phyloP scores from a whole-genome alignment of 2,113 vertebrate species.

The Onychorhynchus coronatus region DNA sequence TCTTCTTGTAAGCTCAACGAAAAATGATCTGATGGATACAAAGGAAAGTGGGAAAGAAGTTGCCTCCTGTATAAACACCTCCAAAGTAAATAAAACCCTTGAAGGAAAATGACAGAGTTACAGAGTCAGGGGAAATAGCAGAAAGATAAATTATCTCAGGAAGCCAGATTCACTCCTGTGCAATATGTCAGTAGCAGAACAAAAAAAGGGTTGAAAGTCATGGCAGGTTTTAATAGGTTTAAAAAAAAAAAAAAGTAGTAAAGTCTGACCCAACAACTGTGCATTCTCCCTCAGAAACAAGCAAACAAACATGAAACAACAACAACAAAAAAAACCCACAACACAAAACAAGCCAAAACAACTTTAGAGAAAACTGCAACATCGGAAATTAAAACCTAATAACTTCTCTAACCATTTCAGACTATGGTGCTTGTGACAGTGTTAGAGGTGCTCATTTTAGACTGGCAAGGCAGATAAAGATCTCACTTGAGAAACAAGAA shows the following conservation, averaged over 20 bases:
- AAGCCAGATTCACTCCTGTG: constrained; percentile 16
- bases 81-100: constrained; percentile 42
- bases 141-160: constrained; percentile 42
- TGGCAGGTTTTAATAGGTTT: background rate
- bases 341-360: background rate
- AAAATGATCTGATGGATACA: background rate
- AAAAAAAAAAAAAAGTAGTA: background rate
- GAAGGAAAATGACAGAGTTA: constrained; percentile 45
- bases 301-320: background rate
- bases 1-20: background rate
- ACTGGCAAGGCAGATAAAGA: background rate
- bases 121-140: constrained; percentile 12
- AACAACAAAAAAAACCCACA: background rate
- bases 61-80: background rate
- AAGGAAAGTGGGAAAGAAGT: background rate
- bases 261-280: background rate
- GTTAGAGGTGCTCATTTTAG: background rate
- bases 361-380: background rate
- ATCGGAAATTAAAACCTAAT: background rate
- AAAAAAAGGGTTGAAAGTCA: background rate
- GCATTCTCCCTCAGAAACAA: background rate
- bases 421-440: background rate
- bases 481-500: background rate
- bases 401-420: background rate
- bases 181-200: background rate